Evolutionary conservation across 1,140 invertebrate species (phyloP), one percentile per base, ranked within the genome.

Genomic region (Bombus picipes): DNA sequence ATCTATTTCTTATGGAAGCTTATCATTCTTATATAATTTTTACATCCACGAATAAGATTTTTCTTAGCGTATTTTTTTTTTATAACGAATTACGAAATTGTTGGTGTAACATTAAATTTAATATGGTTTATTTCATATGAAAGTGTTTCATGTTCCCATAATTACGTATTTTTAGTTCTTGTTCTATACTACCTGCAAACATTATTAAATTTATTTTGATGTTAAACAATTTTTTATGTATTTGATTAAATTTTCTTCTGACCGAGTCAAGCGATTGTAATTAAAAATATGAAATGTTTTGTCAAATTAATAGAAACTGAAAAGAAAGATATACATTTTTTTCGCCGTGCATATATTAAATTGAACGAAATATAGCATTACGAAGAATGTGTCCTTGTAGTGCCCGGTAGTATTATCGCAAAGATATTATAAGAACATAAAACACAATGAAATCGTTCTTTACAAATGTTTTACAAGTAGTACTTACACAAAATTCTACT

Each of bases 1-100:
- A 79, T 13, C 18, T 32, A 66, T 43, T 47, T 43, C 22, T 41
- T 41, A 57, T 34, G 18, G 32, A 75, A 75, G 47, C 41, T 75
- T 34, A 10, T 74, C 18, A 53, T 53, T 53, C 39, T 57, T 53
- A 76, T 76, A 76, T 76, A 34, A 74, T 76, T 74, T 74, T 74
- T 74, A 59, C 74, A 76, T 37, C 22, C 74, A 76, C 22, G 39
- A 41, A 73, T n/a, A 39, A 71, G 13, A n/a, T 39, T 73, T 73
- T 72, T 43, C 22, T 73, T 73, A 73, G 28, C 39, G 10, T 41
- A 32, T n/a, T 41, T 13, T 62, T 62, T 59, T 62, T n/a, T 62
- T 62, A 28, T 41, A 73, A n/a, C 9, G 28, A 73, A 41, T 41
- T 18, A 73, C 8, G 71, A 39, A 71, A 71, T 28, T 71, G 10